Evolutionary conservation across 1,140 invertebrate genomes (phyloP).

Genomic region (Halotydeus destructor): DNA sequence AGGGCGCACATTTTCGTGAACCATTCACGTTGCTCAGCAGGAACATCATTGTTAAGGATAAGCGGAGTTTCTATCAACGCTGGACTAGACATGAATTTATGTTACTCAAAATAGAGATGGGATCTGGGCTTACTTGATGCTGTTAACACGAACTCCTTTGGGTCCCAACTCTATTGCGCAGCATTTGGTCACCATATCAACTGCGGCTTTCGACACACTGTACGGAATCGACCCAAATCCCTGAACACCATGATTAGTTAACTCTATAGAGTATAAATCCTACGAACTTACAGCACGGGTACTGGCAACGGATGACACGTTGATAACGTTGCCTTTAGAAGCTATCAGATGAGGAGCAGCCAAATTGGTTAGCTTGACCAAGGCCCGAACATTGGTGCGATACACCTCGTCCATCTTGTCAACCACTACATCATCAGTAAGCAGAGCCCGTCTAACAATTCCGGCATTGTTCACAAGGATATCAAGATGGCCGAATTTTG

Average conservation of each 20-base stretch:
- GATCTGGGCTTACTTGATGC: too few species aligned
- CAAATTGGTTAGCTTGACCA: slow-evolving; percentile 41
- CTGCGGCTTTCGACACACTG: slow-evolving; percentile 42
- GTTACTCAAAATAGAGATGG: background rate
- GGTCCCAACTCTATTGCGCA: slow-evolving; percentile 19
- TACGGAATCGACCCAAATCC: too few species aligned
- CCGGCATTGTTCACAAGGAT: slow-evolving; percentile 72
- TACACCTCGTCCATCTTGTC: background rate
- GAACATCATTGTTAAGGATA: background rate
- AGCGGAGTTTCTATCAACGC: background rate
- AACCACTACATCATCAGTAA: slow-evolving; percentile 2
- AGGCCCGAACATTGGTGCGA: slow-evolving; percentile 3
- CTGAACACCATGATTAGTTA: too few species aligned
- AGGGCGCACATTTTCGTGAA: too few species aligned
- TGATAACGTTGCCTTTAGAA: slow-evolving; percentile 62
- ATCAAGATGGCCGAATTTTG: slow-evolving; percentile 46
- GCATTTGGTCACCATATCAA: slow-evolving; percentile 63
- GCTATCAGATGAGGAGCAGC: slow-evolving; percentile 56
- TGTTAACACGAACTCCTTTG: slow-evolving; percentile 47
- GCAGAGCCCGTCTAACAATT: slow-evolving; percentile 23
- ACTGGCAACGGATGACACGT: slow-evolving; percentile 68
- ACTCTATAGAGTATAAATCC: background rate
- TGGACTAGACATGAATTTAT: background rate
- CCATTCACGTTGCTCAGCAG: too few species aligned
- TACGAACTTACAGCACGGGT: slow-evolving; percentile 37